phyloP scores from a whole-genome alignment of 2,797 vertebrate species.

The Arctocebus calabarensis region DNA sequence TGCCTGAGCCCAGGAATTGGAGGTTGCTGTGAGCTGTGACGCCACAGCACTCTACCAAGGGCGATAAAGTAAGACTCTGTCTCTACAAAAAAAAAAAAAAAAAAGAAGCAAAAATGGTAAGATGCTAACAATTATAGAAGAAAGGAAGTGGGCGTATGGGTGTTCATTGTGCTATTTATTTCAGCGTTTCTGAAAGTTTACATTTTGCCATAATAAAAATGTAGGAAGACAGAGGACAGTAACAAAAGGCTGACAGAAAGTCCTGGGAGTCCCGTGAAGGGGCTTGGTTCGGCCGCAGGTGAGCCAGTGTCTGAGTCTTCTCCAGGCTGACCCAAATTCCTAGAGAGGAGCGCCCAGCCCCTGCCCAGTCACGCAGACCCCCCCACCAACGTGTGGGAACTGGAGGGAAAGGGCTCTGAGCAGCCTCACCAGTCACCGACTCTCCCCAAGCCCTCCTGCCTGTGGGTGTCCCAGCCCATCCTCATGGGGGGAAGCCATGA shows the following conservation, averaged over 20 bases:
- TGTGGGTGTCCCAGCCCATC: neutral
- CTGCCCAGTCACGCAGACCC: neutral
- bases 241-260: neutral
- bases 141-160: neutral
- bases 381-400: neutral
- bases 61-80: too few species aligned
- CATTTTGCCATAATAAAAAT: conserved; percentile 18
- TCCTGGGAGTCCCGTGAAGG: neutral
- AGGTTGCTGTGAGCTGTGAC: too few species aligned
- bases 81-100: too few species aligned
- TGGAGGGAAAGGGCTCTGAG: neutral
- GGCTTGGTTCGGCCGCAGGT: neutral
- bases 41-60: too few species aligned
- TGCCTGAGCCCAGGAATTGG: too few species aligned
- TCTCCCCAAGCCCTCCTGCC: neutral
- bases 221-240: neutral
- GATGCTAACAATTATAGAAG: neutral
- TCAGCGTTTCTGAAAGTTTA: neutral
- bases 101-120: neutral
- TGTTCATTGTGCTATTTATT: neutral
- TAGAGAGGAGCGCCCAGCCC: too few species aligned
- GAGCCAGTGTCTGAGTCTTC: neutral
- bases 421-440: neutral
- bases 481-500: neutral
- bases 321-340: neutral